Evolutionary conservation across 1,140 invertebrate species (phyloP), one percentile per base, ranked within the genome.

Genomic region (Chironomus striatipennis): DNA sequence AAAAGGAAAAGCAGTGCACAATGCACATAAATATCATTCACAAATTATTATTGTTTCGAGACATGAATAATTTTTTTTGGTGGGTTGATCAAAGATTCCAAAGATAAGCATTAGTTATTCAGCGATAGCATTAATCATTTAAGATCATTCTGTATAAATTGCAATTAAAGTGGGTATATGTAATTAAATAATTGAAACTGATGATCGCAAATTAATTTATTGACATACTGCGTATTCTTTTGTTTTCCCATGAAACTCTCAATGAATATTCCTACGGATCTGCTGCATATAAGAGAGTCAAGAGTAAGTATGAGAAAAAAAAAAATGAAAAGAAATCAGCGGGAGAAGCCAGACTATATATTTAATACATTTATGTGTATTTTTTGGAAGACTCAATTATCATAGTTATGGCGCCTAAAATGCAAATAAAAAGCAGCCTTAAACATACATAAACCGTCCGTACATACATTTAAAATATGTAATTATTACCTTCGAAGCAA

Each of bases 151-250:
- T 57, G 15, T 57, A 57, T 57, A 57, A 57, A 57, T 57, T 57
- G n/a, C n/a, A 57, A 57, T 57, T 57, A 57, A 15, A 57, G 47
- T n/a, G 47, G 47, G 12, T 12, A 57, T 47, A 8, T 57, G 47
- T 57, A 57, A 57, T 57, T 57, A 57, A 57, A 57, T 57, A 57
- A 57, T 57, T 57, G 47, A 57, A 57, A 57, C 47, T 57, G 47
- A 57, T 57, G 47, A 57, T 57, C 47, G 47, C 47, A 57, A 57
- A 57, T 57, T 57, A 57, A 57, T 57, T 57, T 57, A 57, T 57
- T 57, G 47, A 57, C 47, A 57, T 57, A 57, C 47, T 34, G 24
- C 24, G 24, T 34, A 34, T 34, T 34, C 24, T 34, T 34, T 34
- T 34, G 24, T 34, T n/a, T n/a, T 34, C 24, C 24, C 24, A 34